Conservation (phyloP, 2,888 invertebrate species). For the Noctua janthina region DNA sequence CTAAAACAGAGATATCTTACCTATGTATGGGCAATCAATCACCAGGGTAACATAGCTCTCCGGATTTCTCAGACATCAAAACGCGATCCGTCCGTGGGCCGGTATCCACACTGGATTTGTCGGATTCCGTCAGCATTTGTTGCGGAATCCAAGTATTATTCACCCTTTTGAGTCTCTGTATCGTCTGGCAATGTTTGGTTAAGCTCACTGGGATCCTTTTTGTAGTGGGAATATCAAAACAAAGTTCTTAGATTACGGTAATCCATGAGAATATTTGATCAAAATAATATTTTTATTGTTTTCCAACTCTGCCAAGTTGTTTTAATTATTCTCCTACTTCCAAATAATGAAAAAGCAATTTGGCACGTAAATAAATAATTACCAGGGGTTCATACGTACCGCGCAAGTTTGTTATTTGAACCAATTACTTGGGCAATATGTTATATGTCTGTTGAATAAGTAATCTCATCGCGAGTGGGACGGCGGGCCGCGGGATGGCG, state of each 20-base stretch:
- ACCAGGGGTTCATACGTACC: slow-evolving; percentile 74
- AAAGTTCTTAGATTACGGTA: slow-evolving; percentile 42
- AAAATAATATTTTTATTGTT: slow-evolving; percentile 24
- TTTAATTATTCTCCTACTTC: slow-evolving; percentile 48
- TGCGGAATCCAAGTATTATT: slow-evolving; percentile 80
- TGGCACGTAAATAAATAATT: slow-evolving; percentile 63
- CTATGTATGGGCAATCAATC: slow-evolving; percentile 70
- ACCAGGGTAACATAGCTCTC: slow-evolving; percentile 65
- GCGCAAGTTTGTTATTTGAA: slow-evolving; percentile 79
- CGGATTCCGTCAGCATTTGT: slow-evolving; percentile 78
- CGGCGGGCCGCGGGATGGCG: slow-evolving; percentile 14
- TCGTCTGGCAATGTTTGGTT: slow-evolving; percentile 68
- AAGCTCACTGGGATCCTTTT: slow-evolving; percentile 72
- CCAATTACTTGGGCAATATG: slow-evolving; percentile 88
- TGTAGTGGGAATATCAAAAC: slow-evolving; percentile 52
- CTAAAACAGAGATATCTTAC: slow-evolving; percentile 28
- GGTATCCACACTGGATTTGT: slow-evolving; percentile 81
- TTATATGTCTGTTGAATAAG: slow-evolving; percentile 88
- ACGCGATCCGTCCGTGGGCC: slow-evolving; percentile 75
- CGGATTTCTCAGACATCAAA: slow-evolving; percentile 75
- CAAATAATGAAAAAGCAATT: slow-evolving; percentile 58
- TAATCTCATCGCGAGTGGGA: slow-evolving; percentile 76
- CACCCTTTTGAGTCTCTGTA: slow-evolving; percentile 81
- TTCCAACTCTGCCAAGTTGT: slow-evolving; percentile 43
- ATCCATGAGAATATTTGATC: slow-evolving; percentile 30